phyloP scores from a whole-genome alignment of 2,113 vertebrate genomes.

The Rallus limicola region DNA sequence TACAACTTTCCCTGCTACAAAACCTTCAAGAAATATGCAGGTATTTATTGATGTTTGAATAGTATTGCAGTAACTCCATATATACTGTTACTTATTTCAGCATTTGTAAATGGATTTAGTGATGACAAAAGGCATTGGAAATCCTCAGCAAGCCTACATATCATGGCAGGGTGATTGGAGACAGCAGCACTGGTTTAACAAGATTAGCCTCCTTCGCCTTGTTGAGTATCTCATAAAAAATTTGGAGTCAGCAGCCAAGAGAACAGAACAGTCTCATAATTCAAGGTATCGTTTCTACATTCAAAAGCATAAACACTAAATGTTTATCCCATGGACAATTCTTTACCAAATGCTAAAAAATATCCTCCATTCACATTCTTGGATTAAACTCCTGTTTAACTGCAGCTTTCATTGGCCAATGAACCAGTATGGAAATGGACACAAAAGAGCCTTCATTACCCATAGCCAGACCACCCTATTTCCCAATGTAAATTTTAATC shows the following conservation, averaged over 20 bases:
- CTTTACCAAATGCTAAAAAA: not conserved
- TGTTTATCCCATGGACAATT: not conserved
- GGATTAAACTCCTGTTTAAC: not conserved
- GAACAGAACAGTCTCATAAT: not conserved
- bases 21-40: not conserved
- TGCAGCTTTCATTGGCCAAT: not conserved
- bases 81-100: not conserved
- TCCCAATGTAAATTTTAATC: conserved; percentile 24
- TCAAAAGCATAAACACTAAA: not conserved
- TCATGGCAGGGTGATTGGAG: not conserved
- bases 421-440: not conserved
- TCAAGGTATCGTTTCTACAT: not conserved
- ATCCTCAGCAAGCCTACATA: not conserved
- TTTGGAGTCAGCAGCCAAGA: not conserved
- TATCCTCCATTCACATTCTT: not conserved
- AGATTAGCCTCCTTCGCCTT: not conserved
- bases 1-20: not conserved
- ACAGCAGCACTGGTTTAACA: not conserved
- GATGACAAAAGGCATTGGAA: not conserved
- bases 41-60: not conserved
- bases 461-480: not conserved
- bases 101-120: not conserved
- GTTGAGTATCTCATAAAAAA: not conserved
- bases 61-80: not conserved
- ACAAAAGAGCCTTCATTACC: not conserved